These are phyloP conservation scores for Catonia carolina DNA, from an alignment of 2,888 invertebrate species.

Conservation along the genomic window DNA sequence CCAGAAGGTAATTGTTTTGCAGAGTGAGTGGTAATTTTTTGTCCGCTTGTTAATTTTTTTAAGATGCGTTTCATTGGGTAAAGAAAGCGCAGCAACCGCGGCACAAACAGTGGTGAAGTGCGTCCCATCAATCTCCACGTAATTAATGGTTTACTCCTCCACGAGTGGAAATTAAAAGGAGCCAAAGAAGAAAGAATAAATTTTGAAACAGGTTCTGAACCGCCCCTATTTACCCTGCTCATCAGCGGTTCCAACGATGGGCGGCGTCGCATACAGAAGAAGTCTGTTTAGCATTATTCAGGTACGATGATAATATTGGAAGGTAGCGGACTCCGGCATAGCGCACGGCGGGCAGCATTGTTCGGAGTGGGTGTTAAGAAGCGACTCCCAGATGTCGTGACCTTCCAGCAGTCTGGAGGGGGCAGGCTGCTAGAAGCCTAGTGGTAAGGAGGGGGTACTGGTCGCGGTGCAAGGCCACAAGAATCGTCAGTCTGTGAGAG, in stretches of 20 bases:
- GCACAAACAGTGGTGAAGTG: not conserved
- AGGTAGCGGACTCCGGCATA: too few species aligned
- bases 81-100: not conserved
- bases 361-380: not conserved
- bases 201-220: slow-evolving; percentile 8
- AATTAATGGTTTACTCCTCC: slow-evolving; percentile 10
- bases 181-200: slow-evolving; percentile 12
- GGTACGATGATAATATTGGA: too few species aligned
- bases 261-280: too few species aligned
- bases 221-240: slow-evolving; percentile 2
- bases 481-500: slow-evolving; percentile 3
- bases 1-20: too few species aligned
- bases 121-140: slow-evolving; percentile 9
- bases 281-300: too few species aligned
- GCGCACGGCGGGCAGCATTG: not conserved
- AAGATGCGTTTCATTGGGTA: too few species aligned
- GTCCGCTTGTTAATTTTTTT: too few species aligned
- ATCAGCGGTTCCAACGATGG: too few species aligned
- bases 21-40: too few species aligned
- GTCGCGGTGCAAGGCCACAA: not conserved
- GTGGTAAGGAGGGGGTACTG: slow-evolving; percentile 15
- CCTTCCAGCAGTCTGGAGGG: not conserved
- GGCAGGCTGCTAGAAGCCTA: not conserved
- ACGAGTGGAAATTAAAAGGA: slow-evolving; percentile 8
- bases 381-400: slow-evolving; percentile 12